A percentile compares a stretch with the other conserved stretches of the same genome.
These are phyloP conservation scores for Orientallactaga bullata DNA, from an alignment of 2,113 vertebrate species.

Conservation along the genomic window DNA sequence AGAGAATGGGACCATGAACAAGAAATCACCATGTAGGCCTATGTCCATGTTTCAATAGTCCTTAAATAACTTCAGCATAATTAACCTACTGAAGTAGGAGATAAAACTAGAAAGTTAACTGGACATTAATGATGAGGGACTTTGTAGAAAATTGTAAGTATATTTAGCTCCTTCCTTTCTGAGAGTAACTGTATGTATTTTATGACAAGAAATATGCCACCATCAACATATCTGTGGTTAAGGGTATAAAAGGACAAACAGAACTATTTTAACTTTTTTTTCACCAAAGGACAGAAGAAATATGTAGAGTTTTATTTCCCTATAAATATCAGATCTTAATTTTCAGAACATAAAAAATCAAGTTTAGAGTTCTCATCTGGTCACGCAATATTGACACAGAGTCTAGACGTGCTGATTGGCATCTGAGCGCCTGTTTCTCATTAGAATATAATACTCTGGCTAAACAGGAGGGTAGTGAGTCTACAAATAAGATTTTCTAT, in stretches of 20 bases:
- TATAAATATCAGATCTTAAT: constrained; percentile 72
- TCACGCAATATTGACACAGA: constrained; percentile 80
- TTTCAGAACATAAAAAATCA: constrained; percentile 73
- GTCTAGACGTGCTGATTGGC: constrained; percentile 83
- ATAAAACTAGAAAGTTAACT: background rate
- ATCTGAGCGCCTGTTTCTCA: constrained; percentile 81
- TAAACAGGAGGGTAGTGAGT: constrained; percentile 75
- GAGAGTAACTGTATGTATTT: background rate
- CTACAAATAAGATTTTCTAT: constrained; percentile 81
- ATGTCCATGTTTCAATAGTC: background rate
- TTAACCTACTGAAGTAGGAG: background rate
- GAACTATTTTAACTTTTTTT: background rate
- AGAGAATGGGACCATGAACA: background rate
- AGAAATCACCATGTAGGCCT: background rate
- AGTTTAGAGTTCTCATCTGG: constrained; percentile 79
- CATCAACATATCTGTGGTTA: background rate
- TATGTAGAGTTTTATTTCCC: background rate
- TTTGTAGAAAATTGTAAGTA: background rate
- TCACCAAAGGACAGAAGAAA: background rate
- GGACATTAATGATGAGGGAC: background rate
- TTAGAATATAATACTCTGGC: constrained; percentile 76
- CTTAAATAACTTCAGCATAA: background rate
- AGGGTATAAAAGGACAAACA: background rate
- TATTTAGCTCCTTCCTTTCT: background rate
- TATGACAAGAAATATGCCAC: background rate